phyloP scores from a whole-genome alignment of 2,113 vertebrate genomes.

The Calyptommatus sinebrachiatus region DNA sequence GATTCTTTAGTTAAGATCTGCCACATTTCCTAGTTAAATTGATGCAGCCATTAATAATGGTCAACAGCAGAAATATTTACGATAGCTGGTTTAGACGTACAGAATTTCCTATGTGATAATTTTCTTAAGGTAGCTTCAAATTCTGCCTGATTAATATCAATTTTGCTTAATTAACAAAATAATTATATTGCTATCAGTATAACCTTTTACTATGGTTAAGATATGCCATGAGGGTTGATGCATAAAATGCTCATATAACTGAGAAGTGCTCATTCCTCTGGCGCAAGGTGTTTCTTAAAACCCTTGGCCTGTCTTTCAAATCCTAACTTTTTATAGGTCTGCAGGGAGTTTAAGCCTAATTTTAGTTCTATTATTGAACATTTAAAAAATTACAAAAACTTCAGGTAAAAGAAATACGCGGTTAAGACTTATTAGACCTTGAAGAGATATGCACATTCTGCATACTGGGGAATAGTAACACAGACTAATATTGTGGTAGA shows the following conservation, averaged over 20 bases:
- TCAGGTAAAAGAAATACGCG: not conserved
- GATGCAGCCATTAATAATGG: not conserved
- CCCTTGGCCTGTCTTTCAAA: too few relatives aligned
- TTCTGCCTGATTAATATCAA: not conserved
- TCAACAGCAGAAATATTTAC: not conserved
- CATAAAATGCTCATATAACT: not conserved
- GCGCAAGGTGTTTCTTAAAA: not conserved
- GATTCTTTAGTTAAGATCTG: not conserved
- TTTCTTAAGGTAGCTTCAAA: too few relatives aligned
- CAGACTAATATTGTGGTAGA: slow-evolving; percentile 1
- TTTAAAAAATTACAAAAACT: not conserved
- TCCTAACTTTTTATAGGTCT: not conserved
- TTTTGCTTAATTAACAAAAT: not conserved
- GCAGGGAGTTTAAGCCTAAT: not conserved
- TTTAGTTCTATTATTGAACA: not conserved
- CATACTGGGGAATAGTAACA: slow-evolving; percentile 1
- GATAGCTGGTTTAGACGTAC: not conserved
- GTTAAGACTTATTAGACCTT: not conserved
- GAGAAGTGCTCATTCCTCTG: not conserved
- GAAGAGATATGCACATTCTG: not conserved
- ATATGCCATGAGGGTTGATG: not conserved
- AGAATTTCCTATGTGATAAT: too few relatives aligned
- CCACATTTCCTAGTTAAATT: not conserved
- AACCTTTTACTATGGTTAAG: not conserved
- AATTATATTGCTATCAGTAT: not conserved